These are phyloP conservation scores for Pentalonia nigronervosa DNA, from an alignment of 1,140 invertebrate genomes.

Conservation along the genomic window DNA sequence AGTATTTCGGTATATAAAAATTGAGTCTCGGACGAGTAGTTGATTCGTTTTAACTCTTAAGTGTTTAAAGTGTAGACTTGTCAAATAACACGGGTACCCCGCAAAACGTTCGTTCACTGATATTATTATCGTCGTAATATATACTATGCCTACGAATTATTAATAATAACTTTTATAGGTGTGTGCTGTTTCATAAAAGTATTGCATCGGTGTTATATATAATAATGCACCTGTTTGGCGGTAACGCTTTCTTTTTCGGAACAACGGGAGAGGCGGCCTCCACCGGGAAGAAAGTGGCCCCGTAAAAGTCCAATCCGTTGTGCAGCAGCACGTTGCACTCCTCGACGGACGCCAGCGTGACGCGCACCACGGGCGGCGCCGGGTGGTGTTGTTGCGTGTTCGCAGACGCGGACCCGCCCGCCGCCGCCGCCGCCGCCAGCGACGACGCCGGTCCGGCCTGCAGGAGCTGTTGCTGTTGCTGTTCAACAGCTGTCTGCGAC, in stretches of 20 bases:
- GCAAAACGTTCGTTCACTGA: too few species aligned
- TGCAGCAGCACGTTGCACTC: conserved; percentile 81
- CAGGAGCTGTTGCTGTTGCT: conserved; percentile 33
- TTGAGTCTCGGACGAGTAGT: too few species aligned
- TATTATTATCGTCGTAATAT: too few species aligned
- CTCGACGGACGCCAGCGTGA: conserved; percentile 80
- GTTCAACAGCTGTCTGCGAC: conserved; percentile 49
- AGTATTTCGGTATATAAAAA: too few species aligned
- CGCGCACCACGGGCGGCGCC: conserved; percentile 70
- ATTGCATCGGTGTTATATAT: too few species aligned
- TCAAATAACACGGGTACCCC: too few species aligned
- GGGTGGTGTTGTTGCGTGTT: conserved; percentile 34
- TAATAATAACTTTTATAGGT: too few species aligned
- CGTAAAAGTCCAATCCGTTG: conserved; percentile 84
- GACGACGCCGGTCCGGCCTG: background rate
- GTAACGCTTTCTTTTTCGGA: conserved; percentile 41
- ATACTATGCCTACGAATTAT: too few species aligned
- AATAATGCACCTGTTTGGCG: conserved; percentile 16
- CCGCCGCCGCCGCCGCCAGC: background rate
- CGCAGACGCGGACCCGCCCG: background rate
- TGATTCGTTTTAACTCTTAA: too few species aligned
- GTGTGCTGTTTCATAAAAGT: too few species aligned
- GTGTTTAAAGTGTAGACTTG: too few species aligned
- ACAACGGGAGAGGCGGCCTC: conserved; percentile 66
- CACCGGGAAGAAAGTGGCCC: conserved; percentile 83